Conservation (phyloP, 2,888 invertebrate genomes). For the Philaethria dido region DNA sequence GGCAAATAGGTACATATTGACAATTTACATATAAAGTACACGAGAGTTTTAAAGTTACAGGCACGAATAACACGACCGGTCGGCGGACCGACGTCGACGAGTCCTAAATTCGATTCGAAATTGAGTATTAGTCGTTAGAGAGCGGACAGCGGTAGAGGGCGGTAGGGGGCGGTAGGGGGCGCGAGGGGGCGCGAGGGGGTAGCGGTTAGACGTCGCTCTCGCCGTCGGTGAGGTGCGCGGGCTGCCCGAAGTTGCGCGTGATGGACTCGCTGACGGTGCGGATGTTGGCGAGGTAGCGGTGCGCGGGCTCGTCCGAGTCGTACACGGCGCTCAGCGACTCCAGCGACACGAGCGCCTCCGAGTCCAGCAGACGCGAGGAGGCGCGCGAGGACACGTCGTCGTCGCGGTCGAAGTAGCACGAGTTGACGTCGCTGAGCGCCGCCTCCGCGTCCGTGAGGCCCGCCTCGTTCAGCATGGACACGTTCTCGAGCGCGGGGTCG, state of each 20-base stretch:
- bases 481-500: slow-evolving; percentile 93
- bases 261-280: slow-evolving; percentile 90
- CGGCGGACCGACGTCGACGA: slow-evolving; percentile 25
- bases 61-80: slow-evolving; percentile 62
- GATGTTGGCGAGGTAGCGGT: slow-evolving; percentile 88
- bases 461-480: slow-evolving; percentile 93
- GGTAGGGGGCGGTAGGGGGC: not conserved
- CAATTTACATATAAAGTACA: slow-evolving; percentile 68
- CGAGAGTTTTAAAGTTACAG: slow-evolving; percentile 52
- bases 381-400: slow-evolving; percentile 93
- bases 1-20: slow-evolving; percentile 75
- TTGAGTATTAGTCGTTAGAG: slow-evolving; percentile 72
- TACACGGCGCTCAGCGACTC: slow-evolving; percentile 93
- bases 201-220: slow-evolving; percentile 86
- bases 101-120: slow-evolving; percentile 31
- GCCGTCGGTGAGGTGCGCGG: slow-evolving; percentile 86
- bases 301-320: slow-evolving; percentile 87
- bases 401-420: slow-evolving; percentile 88
- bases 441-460: slow-evolving; percentile 95
- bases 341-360: slow-evolving; percentile 89
- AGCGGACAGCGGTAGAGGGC: slow-evolving; percentile 53
- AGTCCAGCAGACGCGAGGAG: slow-evolving; percentile 91
- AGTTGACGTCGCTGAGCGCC: slow-evolving; percentile 93
- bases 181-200: not conserved
- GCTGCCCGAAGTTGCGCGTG: slow-evolving; percentile 89